These are phyloP conservation scores for Microplitis demolitor DNA, from an alignment of 1,140 invertebrate genomes.

Conservation along the genomic window DNA sequence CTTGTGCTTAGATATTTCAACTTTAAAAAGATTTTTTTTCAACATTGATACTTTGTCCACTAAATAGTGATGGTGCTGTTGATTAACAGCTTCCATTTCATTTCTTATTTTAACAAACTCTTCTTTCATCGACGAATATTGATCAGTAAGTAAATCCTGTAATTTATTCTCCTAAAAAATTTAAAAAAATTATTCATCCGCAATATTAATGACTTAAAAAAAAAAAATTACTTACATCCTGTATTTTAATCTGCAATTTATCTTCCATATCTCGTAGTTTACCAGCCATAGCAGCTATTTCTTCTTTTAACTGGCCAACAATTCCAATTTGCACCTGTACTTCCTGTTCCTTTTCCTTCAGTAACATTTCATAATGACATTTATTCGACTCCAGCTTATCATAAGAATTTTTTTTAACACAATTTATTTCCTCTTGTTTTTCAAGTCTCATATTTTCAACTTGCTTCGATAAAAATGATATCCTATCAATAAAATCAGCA, in stretches of 20 bases:
- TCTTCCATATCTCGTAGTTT: slow-evolving; percentile 43
- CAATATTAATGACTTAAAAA: neutral
- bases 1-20: slow-evolving; percentile 40
- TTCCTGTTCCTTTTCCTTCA: slow-evolving; percentile 39
- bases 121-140: slow-evolving; percentile 44
- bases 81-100: slow-evolving; percentile 38
- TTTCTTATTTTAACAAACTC: slow-evolving; percentile 46
- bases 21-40: slow-evolving; percentile 35
- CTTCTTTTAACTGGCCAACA: slow-evolving; percentile 39
- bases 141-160: slow-evolving; percentile 39
- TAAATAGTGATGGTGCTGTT: slow-evolving; percentile 34
- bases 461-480: too few species aligned
- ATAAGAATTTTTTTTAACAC: slow-evolving; percentile 30
- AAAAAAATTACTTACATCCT: slow-evolving; percentile 38
- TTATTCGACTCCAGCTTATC: slow-evolving; percentile 35
- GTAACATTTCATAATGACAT: slow-evolving; percentile 29
- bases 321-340: slow-evolving; percentile 35
- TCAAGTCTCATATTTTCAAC: too few species aligned
- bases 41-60: slow-evolving; percentile 31
- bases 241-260: slow-evolving; percentile 40
- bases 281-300: slow-evolving; percentile 35
- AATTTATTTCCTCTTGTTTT: slow-evolving; percentile 28
- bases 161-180: slow-evolving; percentile 41
- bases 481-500: too few species aligned
- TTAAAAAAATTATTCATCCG: neutral